phyloP scores from a whole-genome alignment of 92 coral and sea anemone genomes.

The Blastomussa wellsi region DNA sequence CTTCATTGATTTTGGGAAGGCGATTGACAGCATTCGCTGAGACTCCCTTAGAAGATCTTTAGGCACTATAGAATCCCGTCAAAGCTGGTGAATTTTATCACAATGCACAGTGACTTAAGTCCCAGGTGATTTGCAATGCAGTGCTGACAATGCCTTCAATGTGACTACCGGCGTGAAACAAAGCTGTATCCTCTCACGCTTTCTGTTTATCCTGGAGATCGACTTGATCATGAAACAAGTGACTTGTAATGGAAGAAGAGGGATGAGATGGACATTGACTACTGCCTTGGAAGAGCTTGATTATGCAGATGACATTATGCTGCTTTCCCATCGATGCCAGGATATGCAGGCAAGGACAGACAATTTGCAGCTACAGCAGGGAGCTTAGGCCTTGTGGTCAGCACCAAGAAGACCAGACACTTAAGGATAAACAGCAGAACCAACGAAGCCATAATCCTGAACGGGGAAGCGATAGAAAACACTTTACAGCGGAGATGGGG shows the following conservation, averaged over 20 bases:
- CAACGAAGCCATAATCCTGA: neutral
- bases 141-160: neutral
- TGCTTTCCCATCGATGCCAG: neutral
- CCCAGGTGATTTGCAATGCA: neutral
- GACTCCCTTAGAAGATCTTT: neutral
- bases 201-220: neutral
- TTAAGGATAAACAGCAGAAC: neutral
- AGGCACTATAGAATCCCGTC: neutral
- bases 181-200: neutral
- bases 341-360: neutral
- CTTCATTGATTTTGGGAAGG: neutral
- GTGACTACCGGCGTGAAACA: neutral
- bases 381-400: neutral
- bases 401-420: neutral
- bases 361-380: neutral
- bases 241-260: neutral
- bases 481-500: slow-evolving; percentile 4
- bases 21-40: neutral
- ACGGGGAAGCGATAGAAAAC: neutral
- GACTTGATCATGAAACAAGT: neutral
- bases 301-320: neutral
- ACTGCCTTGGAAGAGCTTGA: neutral
- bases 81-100: neutral
- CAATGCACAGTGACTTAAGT: neutral
- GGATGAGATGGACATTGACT: neutral